These are phyloP conservation scores for Cyprinodon diabolis DNA, from an alignment of 2,797 vertebrate genomes.

Conservation along the genomic window DNA sequence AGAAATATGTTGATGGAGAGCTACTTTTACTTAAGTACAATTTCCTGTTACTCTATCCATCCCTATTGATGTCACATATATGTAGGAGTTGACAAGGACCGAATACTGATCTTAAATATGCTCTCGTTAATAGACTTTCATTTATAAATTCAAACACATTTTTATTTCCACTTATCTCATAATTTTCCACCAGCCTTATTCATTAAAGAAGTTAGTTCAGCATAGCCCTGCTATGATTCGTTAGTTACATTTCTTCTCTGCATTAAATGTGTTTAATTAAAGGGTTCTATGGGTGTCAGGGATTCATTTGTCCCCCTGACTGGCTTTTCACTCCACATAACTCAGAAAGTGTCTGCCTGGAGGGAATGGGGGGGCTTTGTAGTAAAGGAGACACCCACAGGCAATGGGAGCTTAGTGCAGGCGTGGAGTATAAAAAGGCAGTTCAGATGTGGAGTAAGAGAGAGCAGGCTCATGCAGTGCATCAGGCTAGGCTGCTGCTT, in stretches of 20 bases:
- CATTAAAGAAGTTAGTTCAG: neutral
- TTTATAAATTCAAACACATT: no score
- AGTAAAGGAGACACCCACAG: conserved; percentile 61
- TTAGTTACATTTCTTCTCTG: conserved; percentile 3
- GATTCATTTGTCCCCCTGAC: conserved; percentile 23
- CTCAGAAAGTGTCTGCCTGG: conserved; percentile 1
- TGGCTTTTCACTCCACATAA: neutral
- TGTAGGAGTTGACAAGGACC: no score
- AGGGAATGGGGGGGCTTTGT: conserved; percentile 19
- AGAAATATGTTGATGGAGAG: no score
- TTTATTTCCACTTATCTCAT: no score
- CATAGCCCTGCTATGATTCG: neutral
- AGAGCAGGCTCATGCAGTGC: conserved; percentile 38
- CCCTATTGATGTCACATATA: no score
- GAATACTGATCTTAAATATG: no score
- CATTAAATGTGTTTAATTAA: conserved; percentile 5
- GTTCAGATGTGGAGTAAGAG: conserved; percentile 8
- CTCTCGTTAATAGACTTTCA: no score
- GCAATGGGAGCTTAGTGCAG: conserved; percentile 36
- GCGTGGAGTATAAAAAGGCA: conserved; percentile 57
- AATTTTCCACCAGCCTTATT: neutral
- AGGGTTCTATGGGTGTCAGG: conserved; percentile 11
- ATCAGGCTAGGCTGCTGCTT: conserved; percentile 28
- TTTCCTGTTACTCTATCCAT: no score
- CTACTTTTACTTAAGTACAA: no score